Percentiles rank a stretch among this genome's conserved stretches.
Evolutionary conservation across 2,113 vertebrate genomes (phyloP).

Genomic region (Hippoglossus stenolepis): DNA sequence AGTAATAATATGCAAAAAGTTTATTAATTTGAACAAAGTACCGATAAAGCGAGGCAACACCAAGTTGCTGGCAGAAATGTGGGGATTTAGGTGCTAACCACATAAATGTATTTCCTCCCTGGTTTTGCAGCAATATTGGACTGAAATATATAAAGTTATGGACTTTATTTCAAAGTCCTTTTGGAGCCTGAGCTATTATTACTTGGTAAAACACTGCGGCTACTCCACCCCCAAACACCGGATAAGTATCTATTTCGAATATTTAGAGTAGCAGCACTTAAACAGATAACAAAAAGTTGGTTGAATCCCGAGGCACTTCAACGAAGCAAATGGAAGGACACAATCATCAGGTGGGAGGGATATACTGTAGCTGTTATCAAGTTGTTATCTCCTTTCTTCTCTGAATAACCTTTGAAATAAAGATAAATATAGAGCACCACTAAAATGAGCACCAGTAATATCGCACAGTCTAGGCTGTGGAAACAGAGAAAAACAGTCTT

Average conservation of each 20-base stretch:
- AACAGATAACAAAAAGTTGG: not conserved
- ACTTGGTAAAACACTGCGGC: not conserved
- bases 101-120: not conserved
- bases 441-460: not conserved
- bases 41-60: not conserved
- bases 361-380: not conserved
- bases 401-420: not conserved
- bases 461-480: not conserved
- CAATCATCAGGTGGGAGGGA: not conserved
- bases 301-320: not conserved
- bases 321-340: not conserved
- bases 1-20: not conserved
- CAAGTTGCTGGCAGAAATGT: not conserved
- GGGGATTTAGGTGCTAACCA: not conserved
- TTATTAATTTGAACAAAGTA: not conserved
- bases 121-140: not conserved
- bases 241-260: not conserved
- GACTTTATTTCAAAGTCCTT: not conserved
- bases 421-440: not conserved
- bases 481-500: conserved; percentile 1
- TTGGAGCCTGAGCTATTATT: not conserved
- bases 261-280: not conserved
- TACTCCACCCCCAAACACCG: not conserved
- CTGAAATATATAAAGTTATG: not conserved
- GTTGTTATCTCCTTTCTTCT: not conserved